phyloP scores from a whole-genome alignment of 2,888 invertebrate species.

The Idaea straminata region DNA sequence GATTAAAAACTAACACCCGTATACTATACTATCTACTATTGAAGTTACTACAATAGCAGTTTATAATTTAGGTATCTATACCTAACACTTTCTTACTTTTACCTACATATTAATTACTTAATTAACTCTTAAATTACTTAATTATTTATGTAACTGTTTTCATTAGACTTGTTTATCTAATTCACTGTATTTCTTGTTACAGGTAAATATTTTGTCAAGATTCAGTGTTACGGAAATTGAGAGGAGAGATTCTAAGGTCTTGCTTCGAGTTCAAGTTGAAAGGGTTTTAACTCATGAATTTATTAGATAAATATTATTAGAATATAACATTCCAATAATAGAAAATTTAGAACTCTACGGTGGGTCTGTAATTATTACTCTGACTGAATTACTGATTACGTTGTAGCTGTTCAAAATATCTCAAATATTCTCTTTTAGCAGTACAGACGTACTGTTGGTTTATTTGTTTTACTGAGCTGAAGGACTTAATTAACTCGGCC shows the following conservation, averaged over 20 bases:
- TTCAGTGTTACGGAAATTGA: background rate
- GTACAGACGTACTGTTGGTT: background rate
- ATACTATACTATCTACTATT: background rate
- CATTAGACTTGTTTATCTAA: conserved; percentile 9
- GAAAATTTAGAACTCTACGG: too few species aligned
- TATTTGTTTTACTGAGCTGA: background rate
- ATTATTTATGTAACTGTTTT: background rate
- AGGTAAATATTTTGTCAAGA: conserved; percentile 16
- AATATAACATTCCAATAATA: too few species aligned
- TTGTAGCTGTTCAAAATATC: background rate
- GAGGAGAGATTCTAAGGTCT: background rate
- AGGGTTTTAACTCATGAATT: too few species aligned
- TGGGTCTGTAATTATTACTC: too few species aligned
- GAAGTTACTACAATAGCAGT: background rate
- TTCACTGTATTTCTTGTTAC: conserved; percentile 15
- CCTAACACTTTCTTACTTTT: background rate
- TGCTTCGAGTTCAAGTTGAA: too few species aligned
- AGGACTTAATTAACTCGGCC: background rate
- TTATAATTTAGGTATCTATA: background rate
- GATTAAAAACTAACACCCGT: background rate
- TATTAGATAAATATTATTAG: too few species aligned
- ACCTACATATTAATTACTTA: background rate
- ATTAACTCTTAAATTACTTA: background rate
- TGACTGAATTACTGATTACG: background rate
- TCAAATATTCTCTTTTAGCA: background rate